These are phyloP conservation scores for Atractosteus spatula DNA, from an alignment of 2,113 vertebrate species.

Conservation along the genomic window DNA sequence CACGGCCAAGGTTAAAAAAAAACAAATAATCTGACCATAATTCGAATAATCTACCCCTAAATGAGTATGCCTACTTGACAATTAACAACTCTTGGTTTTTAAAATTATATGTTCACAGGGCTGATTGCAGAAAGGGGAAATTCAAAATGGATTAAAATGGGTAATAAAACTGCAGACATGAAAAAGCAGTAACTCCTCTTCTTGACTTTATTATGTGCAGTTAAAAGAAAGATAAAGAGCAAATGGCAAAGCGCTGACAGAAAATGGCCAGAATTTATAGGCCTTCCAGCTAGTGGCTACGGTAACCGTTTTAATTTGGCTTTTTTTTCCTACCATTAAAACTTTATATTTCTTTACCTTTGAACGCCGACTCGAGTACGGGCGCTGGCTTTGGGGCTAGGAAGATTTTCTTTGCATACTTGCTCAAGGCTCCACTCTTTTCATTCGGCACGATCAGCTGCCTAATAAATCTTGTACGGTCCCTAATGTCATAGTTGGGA, in stretches of 20 bases:
- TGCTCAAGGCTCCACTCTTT: constrained; percentile 90
- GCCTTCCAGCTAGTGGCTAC: neutral
- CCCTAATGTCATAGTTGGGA: constrained; percentile 98
- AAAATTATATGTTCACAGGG: no score
- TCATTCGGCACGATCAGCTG: constrained; percentile 97
- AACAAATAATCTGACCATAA: no score
- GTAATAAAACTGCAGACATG: neutral
- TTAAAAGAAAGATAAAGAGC: neutral
- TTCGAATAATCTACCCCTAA: no score
- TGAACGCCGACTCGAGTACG: constrained; percentile 89
- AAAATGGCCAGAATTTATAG: neutral
- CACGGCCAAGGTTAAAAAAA: no score
- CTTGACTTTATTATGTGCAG: neutral
- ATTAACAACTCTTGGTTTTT: no score
- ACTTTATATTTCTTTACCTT: constrained; percentile 71
- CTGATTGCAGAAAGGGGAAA: neutral
- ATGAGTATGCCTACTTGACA: no score
- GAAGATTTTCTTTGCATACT: constrained; percentile 94
- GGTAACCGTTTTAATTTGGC: neutral
- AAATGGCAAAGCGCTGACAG: neutral
- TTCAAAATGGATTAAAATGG: neutral
- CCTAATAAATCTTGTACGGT: constrained; percentile 95
- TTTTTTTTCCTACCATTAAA: neutral
- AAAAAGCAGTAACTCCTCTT: neutral
- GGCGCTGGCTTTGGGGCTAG: constrained; percentile 93